Evolutionary conservation across 2,888 invertebrate species (phyloP).

Genomic region (Axea sp.): DNA sequence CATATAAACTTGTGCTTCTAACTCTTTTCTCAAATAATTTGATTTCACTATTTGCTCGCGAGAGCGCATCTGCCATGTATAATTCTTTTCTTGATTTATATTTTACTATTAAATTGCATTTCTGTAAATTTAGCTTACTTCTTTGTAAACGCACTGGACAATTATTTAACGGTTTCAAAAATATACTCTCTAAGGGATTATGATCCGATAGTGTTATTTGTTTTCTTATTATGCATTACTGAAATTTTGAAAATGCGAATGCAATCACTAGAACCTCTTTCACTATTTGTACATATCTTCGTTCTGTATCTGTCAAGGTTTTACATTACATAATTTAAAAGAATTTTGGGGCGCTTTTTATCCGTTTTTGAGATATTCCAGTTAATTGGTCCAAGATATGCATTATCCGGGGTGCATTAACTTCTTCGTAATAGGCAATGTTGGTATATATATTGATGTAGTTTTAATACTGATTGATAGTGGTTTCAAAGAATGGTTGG

Average conservation of each 20-base stretch:
- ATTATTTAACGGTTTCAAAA: constrained; percentile 62
- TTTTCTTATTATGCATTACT: constrained; percentile 61
- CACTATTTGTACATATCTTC: constrained; percentile 70
- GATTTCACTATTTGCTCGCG: constrained; percentile 49
- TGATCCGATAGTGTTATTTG: constrained; percentile 54
- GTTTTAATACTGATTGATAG: too few species aligned
- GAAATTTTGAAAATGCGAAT: constrained; percentile 70
- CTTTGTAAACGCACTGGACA: constrained; percentile 50
- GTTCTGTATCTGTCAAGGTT: constrained; percentile 66
- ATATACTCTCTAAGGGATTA: constrained; percentile 68
- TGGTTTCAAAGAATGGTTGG: too few species aligned
- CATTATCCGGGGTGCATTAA: too few species aligned
- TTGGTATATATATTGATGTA: too few species aligned
- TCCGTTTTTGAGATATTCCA: too few species aligned
- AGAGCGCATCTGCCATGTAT: constrained; percentile 69
- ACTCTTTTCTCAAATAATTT: constrained; percentile 28
- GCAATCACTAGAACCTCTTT: constrained; percentile 72
- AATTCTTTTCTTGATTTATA: constrained; percentile 68
- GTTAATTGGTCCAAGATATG: too few species aligned
- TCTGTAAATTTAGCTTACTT: constrained; percentile 50
- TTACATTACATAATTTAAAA: too few species aligned
- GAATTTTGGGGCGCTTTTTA: too few species aligned
- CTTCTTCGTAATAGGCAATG: too few species aligned
- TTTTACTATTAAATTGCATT: constrained; percentile 59
- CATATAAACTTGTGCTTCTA: constrained; percentile 27